Evolutionary conservation across 2,113 vertebrate genomes (phyloP).

Genomic region (Tenrec ecaudatus): DNA sequence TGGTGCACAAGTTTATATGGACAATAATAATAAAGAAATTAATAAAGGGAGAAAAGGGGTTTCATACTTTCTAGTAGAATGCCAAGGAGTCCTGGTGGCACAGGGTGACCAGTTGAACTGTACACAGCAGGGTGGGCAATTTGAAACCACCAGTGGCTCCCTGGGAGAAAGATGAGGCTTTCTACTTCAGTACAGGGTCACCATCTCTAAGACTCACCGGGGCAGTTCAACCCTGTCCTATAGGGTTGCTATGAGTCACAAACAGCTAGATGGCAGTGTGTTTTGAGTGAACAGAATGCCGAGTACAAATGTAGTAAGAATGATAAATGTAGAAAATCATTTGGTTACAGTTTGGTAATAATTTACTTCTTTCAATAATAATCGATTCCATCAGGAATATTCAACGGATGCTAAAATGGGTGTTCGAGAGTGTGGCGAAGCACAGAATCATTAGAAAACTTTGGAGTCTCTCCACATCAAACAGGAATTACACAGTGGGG

Average conservation of each 20-base stretch:
- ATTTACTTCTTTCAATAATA: not conserved
- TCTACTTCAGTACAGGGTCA: no score
- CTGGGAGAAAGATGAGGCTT: no score
- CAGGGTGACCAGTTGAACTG: no score
- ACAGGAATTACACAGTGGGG: not conserved
- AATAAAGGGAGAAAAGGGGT: not conserved
- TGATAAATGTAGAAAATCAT: not conserved
- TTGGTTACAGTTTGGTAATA: slow-evolving; percentile 30
- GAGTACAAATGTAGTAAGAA: not conserved
- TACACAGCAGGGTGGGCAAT: no score
- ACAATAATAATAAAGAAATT: not conserved
- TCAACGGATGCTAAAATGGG: not conserved
- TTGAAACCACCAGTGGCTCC: no score
- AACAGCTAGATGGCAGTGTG: no score
- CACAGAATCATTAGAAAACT: not conserved
- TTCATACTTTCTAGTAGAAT: not conserved
- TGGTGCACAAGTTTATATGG: not conserved
- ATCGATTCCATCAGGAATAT: not conserved
- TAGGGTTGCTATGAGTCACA: no score
- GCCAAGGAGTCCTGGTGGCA: no score
- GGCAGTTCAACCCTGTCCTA: no score
- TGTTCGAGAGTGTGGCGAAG: not conserved
- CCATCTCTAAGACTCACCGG: no score
- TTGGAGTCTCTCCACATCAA: slow-evolving; percentile 1
- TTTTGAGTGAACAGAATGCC: not conserved